Evolutionary conservation across 2,797 vertebrate genomes (phyloP), one percentile per base, ranked within the genome.

Genomic region (Bufotes viridis): DNA sequence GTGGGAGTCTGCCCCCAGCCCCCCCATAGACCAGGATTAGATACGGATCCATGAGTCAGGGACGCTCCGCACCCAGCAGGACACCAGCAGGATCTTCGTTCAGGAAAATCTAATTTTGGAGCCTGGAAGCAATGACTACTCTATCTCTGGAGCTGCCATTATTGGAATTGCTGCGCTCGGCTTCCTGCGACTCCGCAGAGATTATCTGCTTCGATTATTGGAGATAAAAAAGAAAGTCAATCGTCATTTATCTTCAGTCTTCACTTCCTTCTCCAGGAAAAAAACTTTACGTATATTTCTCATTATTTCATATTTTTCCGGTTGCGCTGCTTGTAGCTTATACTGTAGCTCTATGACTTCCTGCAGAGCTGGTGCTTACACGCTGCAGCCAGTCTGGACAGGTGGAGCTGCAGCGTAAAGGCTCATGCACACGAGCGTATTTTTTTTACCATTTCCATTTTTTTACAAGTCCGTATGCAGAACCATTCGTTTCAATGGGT

Each of bases 101-200:
- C 67, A 3, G 51, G 82, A 57, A 51, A 69, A 83, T 83, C 82
- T 72, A 83, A 83, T 83, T 83, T 58, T 83, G 67, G 67, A 72
- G 51, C 53, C 53, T 58, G 82, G 82, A 72, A 72, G 67, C 26
- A 58, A 83, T 83, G 10, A 84, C 57, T 34, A 51, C 49, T 72
- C 69, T 53, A 42, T 72, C 67, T 70, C 65, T 58, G 81, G 12
- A 82, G 63, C 60, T 42, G 12, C 49, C 49, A 26, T 51, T 79
- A 61, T 81, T 82, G 17, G 42, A 11, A 72, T 42, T 26, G 20
- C 63, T 72, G 67, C n/a, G 22, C 51, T 70, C 34, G 65, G 65
- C 67, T 83, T 83, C 67, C 26, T 57, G 65, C 14, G 67, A 72
- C 10, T 57, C 82, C 18, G 7, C 51, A 29, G 18, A 75, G 49